Evolutionary conservation across 2,797 vertebrate species (phyloP).

Genomic region (Eidolon dupreanum): DNA sequence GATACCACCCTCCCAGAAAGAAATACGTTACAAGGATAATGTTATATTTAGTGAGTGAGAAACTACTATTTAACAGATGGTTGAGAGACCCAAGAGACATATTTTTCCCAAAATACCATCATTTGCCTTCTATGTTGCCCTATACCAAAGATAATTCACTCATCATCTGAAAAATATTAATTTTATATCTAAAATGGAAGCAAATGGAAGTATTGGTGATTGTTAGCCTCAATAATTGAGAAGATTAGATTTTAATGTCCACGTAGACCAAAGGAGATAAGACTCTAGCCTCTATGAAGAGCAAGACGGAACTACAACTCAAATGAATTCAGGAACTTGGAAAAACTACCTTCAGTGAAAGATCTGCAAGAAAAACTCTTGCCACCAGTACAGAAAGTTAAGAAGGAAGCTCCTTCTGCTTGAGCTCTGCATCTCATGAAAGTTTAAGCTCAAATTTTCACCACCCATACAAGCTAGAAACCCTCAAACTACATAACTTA

Average conservation of each 20-base stretch:
- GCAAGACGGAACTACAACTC: not conserved
- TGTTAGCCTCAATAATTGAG: not conserved
- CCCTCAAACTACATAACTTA: not conserved
- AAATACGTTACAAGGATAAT: not conserved
- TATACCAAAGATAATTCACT: not conserved
- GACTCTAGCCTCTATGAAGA: not conserved
- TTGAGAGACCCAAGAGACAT: not conserved
- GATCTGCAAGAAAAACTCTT: not conserved
- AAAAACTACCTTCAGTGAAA: not conserved
- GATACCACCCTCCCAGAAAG: not conserved
- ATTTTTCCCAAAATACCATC: not conserved
- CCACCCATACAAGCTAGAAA: not conserved
- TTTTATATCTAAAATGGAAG: not conserved
- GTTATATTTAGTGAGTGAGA: not conserved
- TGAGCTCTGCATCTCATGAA: not conserved
- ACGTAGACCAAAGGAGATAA: not conserved
- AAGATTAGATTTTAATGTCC: not conserved
- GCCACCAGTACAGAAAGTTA: not conserved
- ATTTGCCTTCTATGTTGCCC: not conserved
- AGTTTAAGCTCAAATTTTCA: not conserved
- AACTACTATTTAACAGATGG: not conserved
- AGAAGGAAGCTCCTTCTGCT: not conserved
- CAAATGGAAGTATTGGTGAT: not conserved
- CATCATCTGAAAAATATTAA: not conserved
- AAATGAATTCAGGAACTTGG: not conserved